These are phyloP conservation scores for Indri indri DNA, from an alignment of 2,113 vertebrate genomes.

Conservation along the genomic window DNA sequence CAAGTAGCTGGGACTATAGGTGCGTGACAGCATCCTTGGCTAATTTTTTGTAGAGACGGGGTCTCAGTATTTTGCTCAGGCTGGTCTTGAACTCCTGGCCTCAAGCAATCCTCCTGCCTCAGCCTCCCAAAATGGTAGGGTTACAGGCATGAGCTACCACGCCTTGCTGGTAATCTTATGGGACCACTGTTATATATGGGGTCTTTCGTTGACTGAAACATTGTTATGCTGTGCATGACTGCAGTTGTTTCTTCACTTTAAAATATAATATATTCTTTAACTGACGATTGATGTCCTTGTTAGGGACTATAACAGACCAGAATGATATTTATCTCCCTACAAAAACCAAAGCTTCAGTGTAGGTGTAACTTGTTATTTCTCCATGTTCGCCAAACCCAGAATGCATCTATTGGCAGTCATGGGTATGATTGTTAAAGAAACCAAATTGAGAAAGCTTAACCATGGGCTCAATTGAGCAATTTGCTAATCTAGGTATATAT, in stretches of 20 bases:
- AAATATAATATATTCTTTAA: neutral
- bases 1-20: no score
- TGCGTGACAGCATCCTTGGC: no score
- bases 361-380: neutral
- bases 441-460: neutral
- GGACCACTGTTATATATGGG: neutral
- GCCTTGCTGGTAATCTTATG: neutral
- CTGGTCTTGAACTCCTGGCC: no score
- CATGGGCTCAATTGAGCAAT: neutral
- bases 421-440: neutral
- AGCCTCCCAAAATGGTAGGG: no score
- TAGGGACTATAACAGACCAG: neutral
- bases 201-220: neutral
- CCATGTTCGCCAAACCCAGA: neutral
- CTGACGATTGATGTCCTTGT: neutral
- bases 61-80: no score
- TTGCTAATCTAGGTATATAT: neutral
- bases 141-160: no score
- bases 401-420: no score
- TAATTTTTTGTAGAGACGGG: no score
- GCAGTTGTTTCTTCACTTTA: neutral
- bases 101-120: no score
- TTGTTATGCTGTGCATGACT: neutral
- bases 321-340: neutral
- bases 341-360: neutral